Evolutionary conservation across 2,797 vertebrate species (phyloP).

Genomic region (Melanitta fusca): DNA sequence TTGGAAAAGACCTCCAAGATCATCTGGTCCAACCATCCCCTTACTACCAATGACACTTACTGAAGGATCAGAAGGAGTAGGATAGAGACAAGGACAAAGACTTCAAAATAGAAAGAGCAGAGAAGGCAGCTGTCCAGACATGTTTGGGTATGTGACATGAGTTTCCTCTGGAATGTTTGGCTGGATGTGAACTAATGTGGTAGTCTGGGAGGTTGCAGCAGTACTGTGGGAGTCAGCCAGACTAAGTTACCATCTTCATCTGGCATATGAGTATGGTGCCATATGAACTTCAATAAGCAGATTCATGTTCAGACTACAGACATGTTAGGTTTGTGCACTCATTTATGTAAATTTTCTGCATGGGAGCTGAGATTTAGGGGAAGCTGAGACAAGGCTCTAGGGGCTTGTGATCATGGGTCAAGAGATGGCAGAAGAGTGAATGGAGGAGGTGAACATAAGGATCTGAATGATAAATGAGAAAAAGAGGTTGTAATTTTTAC

Average conservation of each 20-base stretch:
- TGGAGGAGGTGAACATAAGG: background rate
- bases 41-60: too few species aligned
- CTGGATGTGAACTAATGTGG: background rate
- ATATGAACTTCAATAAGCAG: too few species aligned
- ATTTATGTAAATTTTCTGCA: background rate
- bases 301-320: background rate
- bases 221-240: background rate
- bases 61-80: background rate
- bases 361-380: background rate
- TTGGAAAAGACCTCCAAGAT: too few species aligned
- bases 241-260: background rate
- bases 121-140: background rate
- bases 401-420: background rate
- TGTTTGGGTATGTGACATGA: accelerated
- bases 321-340: background rate
- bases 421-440: background rate
- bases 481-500: background rate
- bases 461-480: background rate
- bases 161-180: background rate
- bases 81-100: background rate
- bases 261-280: background rate
- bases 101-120: background rate
- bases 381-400: accelerated
- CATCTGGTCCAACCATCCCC: too few species aligned
- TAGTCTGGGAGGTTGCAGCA: background rate